A percentile compares a stretch with the other conserved stretches of the same genome.
phyloP scores from a whole-genome alignment of 2,888 invertebrate genomes.

The Folsomia candida region DNA sequence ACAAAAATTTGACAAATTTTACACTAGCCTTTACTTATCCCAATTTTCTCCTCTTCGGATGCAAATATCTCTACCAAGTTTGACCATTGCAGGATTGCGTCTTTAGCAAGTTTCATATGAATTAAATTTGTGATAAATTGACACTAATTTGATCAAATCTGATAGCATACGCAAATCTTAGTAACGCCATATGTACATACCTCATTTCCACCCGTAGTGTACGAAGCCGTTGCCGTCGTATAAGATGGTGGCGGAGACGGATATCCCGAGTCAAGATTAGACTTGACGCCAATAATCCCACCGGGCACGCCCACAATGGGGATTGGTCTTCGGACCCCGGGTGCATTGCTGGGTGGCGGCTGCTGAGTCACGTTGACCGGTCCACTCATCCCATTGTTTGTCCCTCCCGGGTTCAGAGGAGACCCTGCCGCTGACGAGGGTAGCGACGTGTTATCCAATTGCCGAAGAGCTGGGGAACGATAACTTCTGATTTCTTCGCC shows the following conservation, averaged over 20 bases:
- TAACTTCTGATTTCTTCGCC: not conserved
- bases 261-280: constrained; percentile 1
- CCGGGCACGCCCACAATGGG: not conserved
- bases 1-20: no score
- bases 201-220: constrained; percentile 40
- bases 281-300: constrained; percentile 1
- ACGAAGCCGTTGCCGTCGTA: no score
- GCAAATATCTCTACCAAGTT: no score
- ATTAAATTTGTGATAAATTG: no score
- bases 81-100: no score
- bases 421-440: constrained; percentile 24
- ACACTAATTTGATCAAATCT: no score
- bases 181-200: no score
- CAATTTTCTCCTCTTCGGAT: no score
- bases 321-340: constrained; percentile 13
- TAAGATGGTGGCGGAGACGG: constrained; percentile 47
- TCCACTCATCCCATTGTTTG: not conserved
- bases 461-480: constrained; percentile 27
- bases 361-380: not conserved
- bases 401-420: not conserved
- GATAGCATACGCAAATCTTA: no score
- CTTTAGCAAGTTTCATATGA: no score
- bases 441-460: constrained; percentile 22
- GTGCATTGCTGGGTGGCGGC: no score
- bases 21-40: no score